phyloP scores from a whole-genome alignment of 2,888 invertebrate species.

The Lasioglossum villosulum region DNA sequence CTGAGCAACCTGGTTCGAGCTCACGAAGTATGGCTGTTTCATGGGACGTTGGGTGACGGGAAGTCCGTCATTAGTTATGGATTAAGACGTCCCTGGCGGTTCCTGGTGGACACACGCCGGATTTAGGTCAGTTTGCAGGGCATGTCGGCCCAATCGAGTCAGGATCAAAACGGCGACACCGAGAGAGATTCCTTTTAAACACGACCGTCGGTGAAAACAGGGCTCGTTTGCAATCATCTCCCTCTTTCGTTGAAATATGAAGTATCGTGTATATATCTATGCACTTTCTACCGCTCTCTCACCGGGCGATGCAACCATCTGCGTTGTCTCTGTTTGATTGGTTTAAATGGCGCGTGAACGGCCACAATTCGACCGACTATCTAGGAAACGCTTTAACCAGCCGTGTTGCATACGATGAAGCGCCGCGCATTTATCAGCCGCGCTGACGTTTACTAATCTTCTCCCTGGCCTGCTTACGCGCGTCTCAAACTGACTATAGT shows the following conservation, averaged over 20 bases:
- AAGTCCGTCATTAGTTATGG: slow-evolving; percentile 58
- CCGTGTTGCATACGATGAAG: slow-evolving; percentile 60
- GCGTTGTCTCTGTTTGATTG: slow-evolving; percentile 64
- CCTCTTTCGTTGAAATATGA: not conserved
- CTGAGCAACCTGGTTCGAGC: not conserved
- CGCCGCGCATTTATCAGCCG: slow-evolving; percentile 51
- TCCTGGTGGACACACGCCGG: slow-evolving; percentile 28
- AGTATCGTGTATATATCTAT: not conserved
- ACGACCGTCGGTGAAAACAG: slow-evolving; percentile 42
- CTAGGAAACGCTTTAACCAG: slow-evolving; percentile 66
- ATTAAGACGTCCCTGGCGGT: slow-evolving; percentile 59
- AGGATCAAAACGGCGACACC: slow-evolving; percentile 50
- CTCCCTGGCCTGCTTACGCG: slow-evolving; percentile 15
- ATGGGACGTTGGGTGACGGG: not conserved
- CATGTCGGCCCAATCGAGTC: not conserved
- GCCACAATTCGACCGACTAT: slow-evolving; percentile 68
- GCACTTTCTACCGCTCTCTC: not conserved
- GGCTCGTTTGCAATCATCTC: not conserved
- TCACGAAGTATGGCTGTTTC: not conserved
- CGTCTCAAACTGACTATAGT: not conserved
- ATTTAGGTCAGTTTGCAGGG: slow-evolving; percentile 56
- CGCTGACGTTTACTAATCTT: slow-evolving; percentile 53
- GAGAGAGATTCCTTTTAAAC: slow-evolving; percentile 65
- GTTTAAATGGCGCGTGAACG: slow-evolving; percentile 66
- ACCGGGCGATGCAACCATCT: slow-evolving; percentile 20